A percentile compares a stretch with the other conserved stretches of the same genome.
These are phyloP conservation scores for Marmota flaviventris DNA, from an alignment of 2,113 vertebrate genomes.

Conservation along the genomic window DNA sequence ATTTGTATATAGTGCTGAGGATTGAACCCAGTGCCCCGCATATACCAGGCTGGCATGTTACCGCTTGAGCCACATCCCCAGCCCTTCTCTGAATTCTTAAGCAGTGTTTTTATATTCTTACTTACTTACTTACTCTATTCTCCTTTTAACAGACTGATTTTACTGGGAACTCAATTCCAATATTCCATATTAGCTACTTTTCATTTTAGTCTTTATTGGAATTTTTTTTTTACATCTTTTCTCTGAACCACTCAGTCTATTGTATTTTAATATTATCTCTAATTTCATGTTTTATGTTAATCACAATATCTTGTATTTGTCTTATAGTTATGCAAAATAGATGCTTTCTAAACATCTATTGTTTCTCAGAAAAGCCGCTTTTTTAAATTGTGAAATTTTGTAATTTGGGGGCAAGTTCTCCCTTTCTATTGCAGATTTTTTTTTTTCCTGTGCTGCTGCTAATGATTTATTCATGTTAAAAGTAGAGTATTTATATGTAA, in stretches of 20 bases:
- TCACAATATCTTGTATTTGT: not conserved
- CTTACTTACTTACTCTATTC: not conserved
- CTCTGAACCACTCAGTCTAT: not conserved
- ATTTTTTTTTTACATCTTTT: not conserved
- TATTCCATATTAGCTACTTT: not conserved
- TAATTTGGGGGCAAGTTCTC: not conserved
- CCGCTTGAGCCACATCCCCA: too few species aligned
- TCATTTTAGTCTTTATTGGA: not conserved
- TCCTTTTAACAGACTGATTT: not conserved
- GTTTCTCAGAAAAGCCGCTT: not conserved
- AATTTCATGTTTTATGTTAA: not conserved
- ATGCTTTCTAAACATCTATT: slow-evolving; percentile 32
- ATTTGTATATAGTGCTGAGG: too few species aligned
- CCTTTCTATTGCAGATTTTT: not conserved
- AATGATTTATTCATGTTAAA: slow-evolving; percentile 57
- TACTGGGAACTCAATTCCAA: not conserved
- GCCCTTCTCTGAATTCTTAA: not conserved
- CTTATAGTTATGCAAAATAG: not conserved
- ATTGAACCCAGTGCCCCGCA: too few species aligned
- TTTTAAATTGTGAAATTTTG: not conserved
- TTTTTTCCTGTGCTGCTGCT: not conserved
- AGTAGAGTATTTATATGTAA: not conserved
- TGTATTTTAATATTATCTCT: slow-evolving; percentile 33
- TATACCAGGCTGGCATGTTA: too few species aligned
- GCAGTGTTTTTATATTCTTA: not conserved